Conservation (phyloP, 2,113 vertebrate species). For the Notothenia rossii region DNA sequence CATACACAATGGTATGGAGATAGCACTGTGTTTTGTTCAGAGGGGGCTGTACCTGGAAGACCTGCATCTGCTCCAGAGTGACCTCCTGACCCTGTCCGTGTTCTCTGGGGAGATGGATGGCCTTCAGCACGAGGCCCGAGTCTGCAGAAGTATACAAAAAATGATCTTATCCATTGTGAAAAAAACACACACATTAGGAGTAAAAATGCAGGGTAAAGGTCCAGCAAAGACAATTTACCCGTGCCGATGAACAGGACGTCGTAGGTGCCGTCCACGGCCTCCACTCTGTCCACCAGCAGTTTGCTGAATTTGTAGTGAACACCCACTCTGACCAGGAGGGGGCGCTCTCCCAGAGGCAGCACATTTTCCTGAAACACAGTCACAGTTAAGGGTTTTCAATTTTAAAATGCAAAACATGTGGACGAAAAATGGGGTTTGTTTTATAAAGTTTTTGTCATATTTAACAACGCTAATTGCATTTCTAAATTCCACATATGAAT, state of each 20-base stretch:
- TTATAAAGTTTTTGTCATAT: not conserved
- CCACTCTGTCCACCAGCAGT: conserved; percentile 85
- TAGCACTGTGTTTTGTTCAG: not conserved
- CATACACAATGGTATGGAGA: not conserved
- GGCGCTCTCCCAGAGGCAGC: conserved; percentile 81
- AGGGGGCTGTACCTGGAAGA: conserved; percentile 82
- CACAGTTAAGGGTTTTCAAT: not conserved
- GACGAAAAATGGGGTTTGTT: not conserved
- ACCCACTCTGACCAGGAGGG: conserved; percentile 85
- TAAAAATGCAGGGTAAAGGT: not conserved
- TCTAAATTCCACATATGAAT: conserved; percentile 7
- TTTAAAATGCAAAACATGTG: conserved; percentile 3
- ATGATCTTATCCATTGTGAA: not conserved
- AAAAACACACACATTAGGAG: not conserved
- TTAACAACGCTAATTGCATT: conserved; percentile 28
- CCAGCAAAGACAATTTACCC: conserved; percentile 56
- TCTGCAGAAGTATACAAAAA: conserved; percentile 64
- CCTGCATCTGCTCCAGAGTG: conserved; percentile 86
- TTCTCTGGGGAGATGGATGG: conserved; percentile 81
- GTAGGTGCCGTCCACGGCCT: conserved; percentile 86
- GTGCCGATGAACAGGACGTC: conserved; percentile 87
- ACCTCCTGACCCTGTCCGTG: conserved; percentile 80
- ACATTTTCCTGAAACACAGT: conserved; percentile 78
- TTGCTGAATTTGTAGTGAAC: conserved; percentile 85
- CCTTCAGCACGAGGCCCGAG: conserved; percentile 85